Base-by-base conservation (phyloP, 2,888 invertebrate genomes). In the Chironomus tentans region DNA sequence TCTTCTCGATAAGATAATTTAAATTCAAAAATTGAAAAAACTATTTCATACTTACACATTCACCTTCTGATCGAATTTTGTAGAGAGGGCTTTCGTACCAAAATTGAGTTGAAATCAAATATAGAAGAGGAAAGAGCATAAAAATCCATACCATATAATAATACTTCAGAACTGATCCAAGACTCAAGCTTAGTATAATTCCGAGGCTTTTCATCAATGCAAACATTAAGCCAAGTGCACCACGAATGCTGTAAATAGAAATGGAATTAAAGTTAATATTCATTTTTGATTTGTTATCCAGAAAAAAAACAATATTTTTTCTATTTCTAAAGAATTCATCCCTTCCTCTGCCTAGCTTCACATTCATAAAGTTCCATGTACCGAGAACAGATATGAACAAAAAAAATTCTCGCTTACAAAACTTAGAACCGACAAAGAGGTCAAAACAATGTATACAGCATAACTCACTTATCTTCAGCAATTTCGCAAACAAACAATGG, bases 401-500 rank as follows among this genome's bases (percentile, higher is more conserved):
- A 10, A 38, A 38, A 38, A 4, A 38, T 38, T 38, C 10, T 38
- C 7, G 38, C 38, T 10, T 38, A 10, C 10, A 38, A 38, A 38
- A 10, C 7, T n/a, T 2, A 7, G 18, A 56, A 56, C 56, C 0
- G 1, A 15, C 13, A 15, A 56, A 15, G 12, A 15, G n/a, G 13
- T 4, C 4, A 50, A 50, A 50, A 56, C n/a, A 56, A 56, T 56
- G 15, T n/a, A 15, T 13, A 6, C 56, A 56, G 22, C 48, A 7
- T 18, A 38, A 48, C 56, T 50, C 15, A 50, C 70, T n/a, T 48
- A n/a, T 70, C 48, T 22, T 70, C 70, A 22, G 70, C 48, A n/a
- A 70, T 70, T 70, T 70, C 70, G 3, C 50, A 70, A 7, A 70
- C 70, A 50, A n/a, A 48, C 6, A 70, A 22, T 65, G 24, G 70